These are phyloP conservation scores for Dolichotis patagonum DNA, from an alignment of 2,113 vertebrate genomes.

Conservation along the genomic window DNA sequence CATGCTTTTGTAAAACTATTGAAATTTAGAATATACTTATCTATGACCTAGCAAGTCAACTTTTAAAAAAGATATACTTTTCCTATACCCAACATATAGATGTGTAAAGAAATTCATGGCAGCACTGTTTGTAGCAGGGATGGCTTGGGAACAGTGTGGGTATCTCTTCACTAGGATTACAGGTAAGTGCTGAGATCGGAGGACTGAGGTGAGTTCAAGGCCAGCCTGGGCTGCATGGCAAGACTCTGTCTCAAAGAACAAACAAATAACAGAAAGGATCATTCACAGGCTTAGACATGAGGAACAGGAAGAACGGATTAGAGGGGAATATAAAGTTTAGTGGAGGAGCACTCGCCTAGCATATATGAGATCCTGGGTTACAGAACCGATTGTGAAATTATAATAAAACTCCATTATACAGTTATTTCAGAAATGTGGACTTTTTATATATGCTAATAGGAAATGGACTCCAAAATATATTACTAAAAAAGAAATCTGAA, in stretches of 20 bases:
- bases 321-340: not conserved
- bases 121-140: not conserved
- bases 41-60: not conserved
- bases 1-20: not conserved
- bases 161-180: too few relatives aligned
- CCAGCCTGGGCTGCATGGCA: too few relatives aligned
- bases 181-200: too few relatives aligned
- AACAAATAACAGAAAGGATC: too few relatives aligned
- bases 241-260: too few relatives aligned
- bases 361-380: not conserved
- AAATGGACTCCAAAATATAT: not conserved
- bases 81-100: not conserved
- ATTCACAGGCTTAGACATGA: too few relatives aligned
- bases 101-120: not conserved
- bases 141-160: not conserved
- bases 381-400: not conserved
- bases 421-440: not conserved
- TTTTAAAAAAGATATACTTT: not conserved
- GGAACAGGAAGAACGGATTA: too few relatives aligned
- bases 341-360: not conserved
- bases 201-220: too few relatives aligned
- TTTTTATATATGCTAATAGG: not conserved
- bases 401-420: not conserved
- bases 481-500: not conserved
- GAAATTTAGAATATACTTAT: not conserved